These are phyloP conservation scores for Gari tellinella DNA, from an alignment of 2,888 invertebrate species.

Conservation along the genomic window DNA sequence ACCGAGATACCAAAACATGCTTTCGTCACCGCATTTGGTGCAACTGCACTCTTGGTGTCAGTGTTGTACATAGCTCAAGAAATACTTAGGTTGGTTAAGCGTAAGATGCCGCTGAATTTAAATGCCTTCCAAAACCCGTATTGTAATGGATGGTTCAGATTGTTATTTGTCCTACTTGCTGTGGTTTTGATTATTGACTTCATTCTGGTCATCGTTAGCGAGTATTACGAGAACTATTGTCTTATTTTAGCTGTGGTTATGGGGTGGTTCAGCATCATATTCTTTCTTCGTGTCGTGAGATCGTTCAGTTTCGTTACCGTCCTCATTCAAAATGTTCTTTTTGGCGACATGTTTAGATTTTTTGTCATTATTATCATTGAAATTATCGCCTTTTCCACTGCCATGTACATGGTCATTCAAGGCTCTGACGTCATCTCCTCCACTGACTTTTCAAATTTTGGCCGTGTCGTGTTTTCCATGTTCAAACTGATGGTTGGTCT, in stretches of 20 bases:
- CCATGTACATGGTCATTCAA: slow-evolving; percentile 69
- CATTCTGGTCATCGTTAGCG: slow-evolving; percentile 28
- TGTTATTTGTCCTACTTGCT: slow-evolving; percentile 62
- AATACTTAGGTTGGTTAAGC: slow-evolving; percentile 18
- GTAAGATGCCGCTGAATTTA: slow-evolving; percentile 39
- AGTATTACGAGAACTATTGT: slow-evolving; percentile 49
- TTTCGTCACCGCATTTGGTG: slow-evolving; percentile 40
- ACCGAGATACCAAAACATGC: slow-evolving; percentile 20
- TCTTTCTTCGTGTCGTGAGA: slow-evolving; percentile 66
- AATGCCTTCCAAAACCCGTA: slow-evolving; percentile 48
- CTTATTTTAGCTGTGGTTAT: slow-evolving; percentile 65
- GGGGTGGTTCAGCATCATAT: slow-evolving; percentile 70
- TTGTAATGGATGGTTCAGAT: slow-evolving; percentile 63
- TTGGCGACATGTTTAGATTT: slow-evolving; percentile 66
- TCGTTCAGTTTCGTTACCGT: slow-evolving; percentile 76
- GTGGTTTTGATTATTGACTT: slow-evolving; percentile 59
- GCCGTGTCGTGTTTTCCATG: slow-evolving; percentile 62
- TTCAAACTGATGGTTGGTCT: slow-evolving; percentile 72
- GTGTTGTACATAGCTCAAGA: slow-evolving; percentile 42
- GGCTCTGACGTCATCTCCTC: slow-evolving; percentile 26
- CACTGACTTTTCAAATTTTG: slow-evolving; percentile 42
- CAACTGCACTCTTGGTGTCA: slow-evolving; percentile 48
- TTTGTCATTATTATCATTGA: slow-evolving; percentile 65
- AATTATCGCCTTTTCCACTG: slow-evolving; percentile 68
- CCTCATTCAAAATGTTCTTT: slow-evolving; percentile 68